Evolutionary conservation across 2,888 invertebrate genomes (phyloP), one percentile per base, ranked within the genome.

Genomic region (Hedya salicella): DNA sequence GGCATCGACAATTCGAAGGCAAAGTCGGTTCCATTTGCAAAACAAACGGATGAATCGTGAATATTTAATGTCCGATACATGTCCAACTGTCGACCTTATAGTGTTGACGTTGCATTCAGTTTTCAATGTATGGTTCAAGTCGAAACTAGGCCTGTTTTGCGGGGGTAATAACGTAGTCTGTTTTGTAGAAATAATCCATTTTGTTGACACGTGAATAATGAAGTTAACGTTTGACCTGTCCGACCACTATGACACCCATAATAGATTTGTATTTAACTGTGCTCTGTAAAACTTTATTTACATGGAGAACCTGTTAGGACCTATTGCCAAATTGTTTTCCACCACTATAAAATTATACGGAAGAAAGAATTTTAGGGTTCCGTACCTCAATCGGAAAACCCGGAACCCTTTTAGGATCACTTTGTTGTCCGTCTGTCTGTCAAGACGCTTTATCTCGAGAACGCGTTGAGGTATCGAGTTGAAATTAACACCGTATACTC

Each of bases 1-100:
- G 59, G 44, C 50, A 53, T 60, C 59, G 59, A 60, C 59, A 60
- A 64, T 65, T 44, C 13, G 64, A 46, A 65, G 52, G 53, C 42
- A 53, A 62, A 62, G 53, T 62, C 53, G 46, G 25, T 46, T 53
- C 52, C 65, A 60, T 60, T 65, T 60, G 52, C 46, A 52, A 65
- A 65, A 65, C 59, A 60, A 65, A 60, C 52, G 46, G 14, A 44
- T 39, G 46, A 60, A 53, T 60, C 53, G 30, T 65, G 57, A 64
- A 64, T 57, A 50, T 50, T 64, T 64, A 57, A 64, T 64, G 53
- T 5, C 30, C 16, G 32, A 16, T 50, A 39, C 32, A 9, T 14
- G 44, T 14, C 36, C 44, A 16, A 62, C 21, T 46, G 21, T 11
- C 16, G 9, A 53, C 62, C 36, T 13, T 53, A 46, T 32, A 17